A percentile compares a stretch with the other conserved stretches of the same genome.
Conservation (phyloP, 64 coral and sea anemone genomes). For the Pocillopora damicornis region DNA sequence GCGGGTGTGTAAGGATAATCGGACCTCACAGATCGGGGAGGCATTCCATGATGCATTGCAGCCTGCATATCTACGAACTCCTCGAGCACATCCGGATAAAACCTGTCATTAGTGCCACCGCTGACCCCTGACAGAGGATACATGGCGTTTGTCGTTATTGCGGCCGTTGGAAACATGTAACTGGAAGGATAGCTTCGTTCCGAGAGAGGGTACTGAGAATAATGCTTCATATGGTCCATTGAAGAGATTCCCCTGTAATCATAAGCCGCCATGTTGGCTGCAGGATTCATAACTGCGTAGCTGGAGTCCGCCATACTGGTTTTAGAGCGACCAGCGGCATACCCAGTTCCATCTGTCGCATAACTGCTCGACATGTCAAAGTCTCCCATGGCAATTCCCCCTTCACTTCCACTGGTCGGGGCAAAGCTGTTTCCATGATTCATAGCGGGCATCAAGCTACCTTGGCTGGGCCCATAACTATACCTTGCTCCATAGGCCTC, state of each 20-base stretch:
- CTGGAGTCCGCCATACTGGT: conserved; percentile 47
- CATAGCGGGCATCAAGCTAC: conserved; percentile 12
- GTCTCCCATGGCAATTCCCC: conserved; percentile 33
- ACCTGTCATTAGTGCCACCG: conserved; percentile 64
- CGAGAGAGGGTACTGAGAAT: conserved; percentile 76
- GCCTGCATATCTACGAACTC: conserved; percentile 94
- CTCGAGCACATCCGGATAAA: conserved; percentile 86
- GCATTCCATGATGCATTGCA: conserved; percentile 86
- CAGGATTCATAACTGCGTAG: conserved; percentile 37
- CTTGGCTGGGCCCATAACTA: conserved; percentile 39
- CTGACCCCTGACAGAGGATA: conserved; percentile 78
- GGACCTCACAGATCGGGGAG: conserved; percentile 54
- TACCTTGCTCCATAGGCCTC: conserved; percentile 77
- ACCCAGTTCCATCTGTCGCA: conserved; percentile 22
- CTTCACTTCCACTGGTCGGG: conserved; percentile 18
- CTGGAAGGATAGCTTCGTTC: conserved; percentile 83
- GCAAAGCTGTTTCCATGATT: conserved; percentile 27
- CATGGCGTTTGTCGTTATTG: conserved; percentile 66
- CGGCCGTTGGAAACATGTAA: conserved; percentile 78
- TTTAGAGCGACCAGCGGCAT: conserved; percentile 51
- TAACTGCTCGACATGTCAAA: conserved; percentile 68
- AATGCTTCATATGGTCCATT: conserved; percentile 89
- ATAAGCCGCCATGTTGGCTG: conserved; percentile 50
- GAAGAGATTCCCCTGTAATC: conserved; percentile 81
- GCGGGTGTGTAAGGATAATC: conserved; percentile 69